A percentile compares a stretch with the other conserved stretches of the same genome.
Conservation (phyloP, 2,113 vertebrate species). For the Carassius auratus region DNA sequence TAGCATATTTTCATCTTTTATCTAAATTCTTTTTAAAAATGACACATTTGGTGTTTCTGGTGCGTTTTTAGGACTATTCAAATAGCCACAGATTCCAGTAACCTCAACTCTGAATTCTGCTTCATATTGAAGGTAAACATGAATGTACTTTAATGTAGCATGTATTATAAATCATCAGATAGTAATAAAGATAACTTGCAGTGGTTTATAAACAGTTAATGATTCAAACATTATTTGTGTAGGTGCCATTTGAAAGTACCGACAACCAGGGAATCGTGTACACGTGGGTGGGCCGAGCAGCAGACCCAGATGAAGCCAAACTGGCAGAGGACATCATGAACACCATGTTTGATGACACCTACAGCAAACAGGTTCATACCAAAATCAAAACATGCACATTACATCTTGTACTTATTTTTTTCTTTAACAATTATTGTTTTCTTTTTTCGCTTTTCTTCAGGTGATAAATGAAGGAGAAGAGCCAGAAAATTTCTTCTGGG, state of each 20-base stretch:
- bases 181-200: background rate
- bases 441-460: slow-evolving; percentile 64
- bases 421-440: background rate
- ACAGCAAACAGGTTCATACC: slow-evolving; percentile 91
- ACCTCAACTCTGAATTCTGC: slow-evolving; percentile 97
- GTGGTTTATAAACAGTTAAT: background rate
- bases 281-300: slow-evolving; percentile 94
- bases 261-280: slow-evolving; percentile 99
- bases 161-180: background rate
- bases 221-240: background rate
- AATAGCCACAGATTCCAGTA: slow-evolving; percentile 88
- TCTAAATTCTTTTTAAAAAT: background rate
- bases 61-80: slow-evolving; percentile 87
- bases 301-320: slow-evolving; percentile 93
- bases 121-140: slow-evolving; percentile 92
- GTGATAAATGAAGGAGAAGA: slow-evolving; percentile 97
- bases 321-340: slow-evolving; percentile 96
- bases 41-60: background rate
- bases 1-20: background rate
- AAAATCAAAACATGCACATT: background rate
- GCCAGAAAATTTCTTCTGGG: slow-evolving; percentile 99
- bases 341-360: slow-evolving; percentile 92
- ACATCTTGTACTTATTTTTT: background rate
- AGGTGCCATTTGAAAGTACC: slow-evolving; percentile 98
- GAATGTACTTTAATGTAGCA: background rate